Percentiles rank a stretch among this genome's conserved stretches.
Conservation (phyloP, 1,140 invertebrate genomes). For the Venturia canescens region DNA sequence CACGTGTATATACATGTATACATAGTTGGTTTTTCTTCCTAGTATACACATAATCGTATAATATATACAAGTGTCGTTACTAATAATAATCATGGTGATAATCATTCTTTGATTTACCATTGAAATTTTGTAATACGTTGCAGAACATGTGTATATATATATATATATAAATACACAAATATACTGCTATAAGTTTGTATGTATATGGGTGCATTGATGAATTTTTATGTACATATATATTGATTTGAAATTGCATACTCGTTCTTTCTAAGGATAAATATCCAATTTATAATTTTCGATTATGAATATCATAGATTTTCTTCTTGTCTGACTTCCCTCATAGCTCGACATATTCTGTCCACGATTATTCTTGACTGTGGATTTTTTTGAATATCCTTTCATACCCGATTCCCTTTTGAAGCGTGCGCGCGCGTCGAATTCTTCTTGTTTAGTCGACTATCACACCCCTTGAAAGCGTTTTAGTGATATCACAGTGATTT, state of each 20-base stretch:
- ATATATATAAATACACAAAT: conserved; percentile 64
- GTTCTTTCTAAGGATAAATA: conserved; percentile 55
- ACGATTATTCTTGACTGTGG: conserved; percentile 28
- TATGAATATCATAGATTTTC: conserved; percentile 68
- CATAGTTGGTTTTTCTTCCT: conserved; percentile 38
- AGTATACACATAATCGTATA: conserved; percentile 50
- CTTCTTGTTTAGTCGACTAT: conserved; percentile 62
- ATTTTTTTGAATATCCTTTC: conserved; percentile 35
- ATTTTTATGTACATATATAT: too few species aligned
- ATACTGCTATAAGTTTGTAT: conserved; percentile 51
- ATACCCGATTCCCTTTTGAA: conserved; percentile 42
- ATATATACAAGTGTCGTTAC: conserved; percentile 55
- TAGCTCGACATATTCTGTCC: conserved; percentile 13
- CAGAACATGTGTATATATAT: conserved; percentile 60
- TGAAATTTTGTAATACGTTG: conserved; percentile 34
- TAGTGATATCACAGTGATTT: conserved; percentile 78
- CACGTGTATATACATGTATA: conserved; percentile 21
- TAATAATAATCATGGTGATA: conserved; percentile 59
- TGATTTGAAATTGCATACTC: conserved; percentile 49
- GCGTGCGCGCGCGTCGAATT: conserved; percentile 25
- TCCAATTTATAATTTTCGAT: conserved; percentile 65
- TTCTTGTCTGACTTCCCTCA: conserved; percentile 51
- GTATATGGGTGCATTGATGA: too few species aligned
- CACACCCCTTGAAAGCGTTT: conserved; percentile 76
- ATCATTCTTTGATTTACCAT: conserved; percentile 43